Percentiles rank a stretch among this genome's conserved stretches.
These are phyloP conservation scores for Fragariocoptes setiger DNA, from an alignment of 1,140 invertebrate genomes.

Conservation along the genomic window DNA sequence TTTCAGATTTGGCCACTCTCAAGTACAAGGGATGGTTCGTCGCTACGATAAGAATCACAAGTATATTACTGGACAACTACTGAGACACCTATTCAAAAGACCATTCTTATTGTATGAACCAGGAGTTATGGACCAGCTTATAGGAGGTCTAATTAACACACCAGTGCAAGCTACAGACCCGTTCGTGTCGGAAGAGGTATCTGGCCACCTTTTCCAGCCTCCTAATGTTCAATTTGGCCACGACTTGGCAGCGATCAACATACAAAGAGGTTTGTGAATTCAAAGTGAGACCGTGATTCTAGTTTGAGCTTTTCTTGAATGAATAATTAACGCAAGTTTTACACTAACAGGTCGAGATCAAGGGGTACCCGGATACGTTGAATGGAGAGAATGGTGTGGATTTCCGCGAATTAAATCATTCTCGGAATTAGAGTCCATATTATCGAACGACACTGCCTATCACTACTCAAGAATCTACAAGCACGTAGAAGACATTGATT, in stretches of 20 bases:
- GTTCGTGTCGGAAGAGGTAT: slow-evolving; percentile 56
- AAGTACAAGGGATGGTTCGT: slow-evolving; percentile 26
- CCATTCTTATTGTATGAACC: slow-evolving; percentile 43
- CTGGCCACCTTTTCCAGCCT: slow-evolving; percentile 34
- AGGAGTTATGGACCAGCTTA: slow-evolving; percentile 39
- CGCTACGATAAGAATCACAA: slow-evolving; percentile 1
- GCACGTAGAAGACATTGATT: slow-evolving; percentile 17
- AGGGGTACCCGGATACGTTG: slow-evolving; percentile 46
- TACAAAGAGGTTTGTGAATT: slow-evolving; percentile 43
- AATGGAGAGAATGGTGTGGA: slow-evolving; percentile 42
- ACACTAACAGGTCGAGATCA: slow-evolving; percentile 36
- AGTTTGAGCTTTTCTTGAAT: no score
- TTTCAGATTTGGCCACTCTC: slow-evolving; percentile 27
- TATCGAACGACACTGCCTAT: slow-evolving; percentile 22
- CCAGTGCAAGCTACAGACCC: slow-evolving; percentile 55
- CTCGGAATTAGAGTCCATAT: slow-evolving; percentile 27
- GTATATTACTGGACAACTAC: slow-evolving; percentile 17
- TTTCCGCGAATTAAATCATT: slow-evolving; percentile 33
- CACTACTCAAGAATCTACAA: slow-evolving; percentile 21
- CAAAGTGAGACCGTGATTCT: no score
- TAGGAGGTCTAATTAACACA: slow-evolving; percentile 48
- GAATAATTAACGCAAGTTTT: slow-evolving; percentile 7
- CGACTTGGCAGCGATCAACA: slow-evolving; percentile 48
- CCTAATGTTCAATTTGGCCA: slow-evolving; percentile 31
- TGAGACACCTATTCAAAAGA: slow-evolving; percentile 71